Base-by-base conservation (phyloP, 2,797 vertebrate species). In the Clarias fuscus region DNA sequence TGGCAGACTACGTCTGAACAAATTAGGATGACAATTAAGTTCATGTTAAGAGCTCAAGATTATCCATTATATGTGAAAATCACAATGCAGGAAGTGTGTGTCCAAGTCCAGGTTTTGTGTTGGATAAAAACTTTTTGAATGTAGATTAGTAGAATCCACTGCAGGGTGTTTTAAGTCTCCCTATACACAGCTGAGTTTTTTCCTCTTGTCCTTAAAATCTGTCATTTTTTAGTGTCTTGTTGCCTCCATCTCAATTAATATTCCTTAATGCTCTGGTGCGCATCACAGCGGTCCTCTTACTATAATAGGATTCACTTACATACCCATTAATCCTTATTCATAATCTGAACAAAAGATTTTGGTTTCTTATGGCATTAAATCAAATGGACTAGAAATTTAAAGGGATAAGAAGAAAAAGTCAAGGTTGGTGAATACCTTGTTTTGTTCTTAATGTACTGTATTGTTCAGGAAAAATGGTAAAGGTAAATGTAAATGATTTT, bases 171-270 rank as follows among this genome's bases (percentile, higher is more conserved):
- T 24, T 59, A 30, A 43, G 22, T 40, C 64, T 64, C 40, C 61
- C 62, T 87, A 14, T 71, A 18, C 15, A 48, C 1, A 48, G 15
- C 68, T 68, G 15, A 59, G 59, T 0, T 24, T 58, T 27, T 58
- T 7, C n/a, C 30, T 18, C n/a, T n/a, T 17, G 27, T 40, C 91
- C 89, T 43, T 43, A 43, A 33, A 43, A 43, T 43, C 43, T 48
- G 43, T 48, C 43, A 48, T 48, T 85, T 71, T 88, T 91, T 84
- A 73, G 86, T 88, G 48, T n/a, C 48, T 53, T 56, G n/a, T 91
- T 88, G 86, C 71, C 84, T 88, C 85, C 85, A 27, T 72, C 43
- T 83, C 71, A 59, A 64, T 24, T 7, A 11, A 20, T 59, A 72
- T n/a, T 58, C 40, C n/a, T 10, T n/a, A 56, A 58, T 53, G 18